Evolutionary conservation across 2,888 invertebrate genomes (phyloP).

Genomic region (Pyrochroa serraticornis): DNA sequence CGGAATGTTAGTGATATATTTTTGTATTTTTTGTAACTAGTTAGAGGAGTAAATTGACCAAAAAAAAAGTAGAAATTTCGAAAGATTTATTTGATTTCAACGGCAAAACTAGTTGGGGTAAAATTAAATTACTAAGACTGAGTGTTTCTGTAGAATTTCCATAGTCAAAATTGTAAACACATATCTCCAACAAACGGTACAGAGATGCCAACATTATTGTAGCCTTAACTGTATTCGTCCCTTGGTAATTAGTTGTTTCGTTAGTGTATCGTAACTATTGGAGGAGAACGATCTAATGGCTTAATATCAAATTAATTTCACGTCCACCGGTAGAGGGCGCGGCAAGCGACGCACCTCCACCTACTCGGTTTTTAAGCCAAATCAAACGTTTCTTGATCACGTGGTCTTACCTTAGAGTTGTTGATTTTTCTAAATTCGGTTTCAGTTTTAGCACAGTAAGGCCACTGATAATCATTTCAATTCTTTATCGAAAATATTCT

Average conservation of each 20-base stretch:
- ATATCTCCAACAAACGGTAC: conserved; percentile 14
- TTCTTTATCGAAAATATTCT: too few species aligned
- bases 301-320: neutral
- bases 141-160: conserved; percentile 26
- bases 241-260: conserved; percentile 2
- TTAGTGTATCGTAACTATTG: neutral
- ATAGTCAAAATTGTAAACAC: conserved; percentile 25
- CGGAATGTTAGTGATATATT: conserved; percentile 52
- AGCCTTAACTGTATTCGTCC: conserved; percentile 16
- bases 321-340: neutral
- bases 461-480: too few species aligned
- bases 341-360: too few species aligned
- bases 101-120: conserved; percentile 10
- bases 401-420: too few species aligned
- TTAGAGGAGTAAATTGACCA: conserved; percentile 34
- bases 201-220: neutral
- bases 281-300: neutral
- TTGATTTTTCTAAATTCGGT: too few species aligned
- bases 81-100: conserved; percentile 5
- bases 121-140: conserved; percentile 17
- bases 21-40: conserved; percentile 56
- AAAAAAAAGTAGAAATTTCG: conserved; percentile 16
- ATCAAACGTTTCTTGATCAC: too few species aligned
- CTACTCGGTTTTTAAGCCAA: too few species aligned
- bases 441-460: too few species aligned